Conservation (phyloP, 2,888 invertebrate genomes). For the Platycheirus albimanus region DNA sequence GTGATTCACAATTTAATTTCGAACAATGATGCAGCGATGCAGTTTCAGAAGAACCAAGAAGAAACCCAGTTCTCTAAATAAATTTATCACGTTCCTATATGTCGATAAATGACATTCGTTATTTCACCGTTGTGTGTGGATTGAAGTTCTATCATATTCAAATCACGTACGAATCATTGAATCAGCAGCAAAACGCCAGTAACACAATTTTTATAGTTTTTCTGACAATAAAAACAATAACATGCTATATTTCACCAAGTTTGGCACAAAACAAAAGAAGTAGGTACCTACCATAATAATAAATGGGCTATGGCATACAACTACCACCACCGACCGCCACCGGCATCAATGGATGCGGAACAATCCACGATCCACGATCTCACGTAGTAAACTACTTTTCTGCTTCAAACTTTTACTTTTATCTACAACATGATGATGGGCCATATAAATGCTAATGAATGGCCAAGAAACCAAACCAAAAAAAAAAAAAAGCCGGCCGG, state of each 20-base stretch:
- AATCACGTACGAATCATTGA: neutral
- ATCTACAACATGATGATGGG: neutral
- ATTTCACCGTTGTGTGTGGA: neutral
- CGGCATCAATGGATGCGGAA: neutral
- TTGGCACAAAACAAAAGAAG: slow-evolving; percentile 16
- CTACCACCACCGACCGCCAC: no score
- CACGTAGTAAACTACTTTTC: slow-evolving; percentile 20
- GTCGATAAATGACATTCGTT: no score
- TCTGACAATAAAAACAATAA: neutral
- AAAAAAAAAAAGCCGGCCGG: slow-evolving; percentile 33
- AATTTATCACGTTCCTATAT: no score
- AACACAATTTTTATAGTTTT: slow-evolving; percentile 6
- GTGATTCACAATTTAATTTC: no score
- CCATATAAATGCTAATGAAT: slow-evolving; percentile 18
- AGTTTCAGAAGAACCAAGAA: no score
- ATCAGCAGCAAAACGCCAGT: slow-evolving; percentile 13
- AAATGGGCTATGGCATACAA: no score
- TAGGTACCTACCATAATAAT: no score
- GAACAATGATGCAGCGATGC: no score
- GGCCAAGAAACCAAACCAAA: neutral
- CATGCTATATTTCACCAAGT: neutral
- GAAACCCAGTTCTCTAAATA: no score
- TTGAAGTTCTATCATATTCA: neutral
- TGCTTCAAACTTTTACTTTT: slow-evolving; percentile 48
- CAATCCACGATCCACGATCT: slow-evolving; percentile 25